Evolutionary conservation across 2,888 invertebrate species (phyloP).

Genomic region (Xanthia togata): DNA sequence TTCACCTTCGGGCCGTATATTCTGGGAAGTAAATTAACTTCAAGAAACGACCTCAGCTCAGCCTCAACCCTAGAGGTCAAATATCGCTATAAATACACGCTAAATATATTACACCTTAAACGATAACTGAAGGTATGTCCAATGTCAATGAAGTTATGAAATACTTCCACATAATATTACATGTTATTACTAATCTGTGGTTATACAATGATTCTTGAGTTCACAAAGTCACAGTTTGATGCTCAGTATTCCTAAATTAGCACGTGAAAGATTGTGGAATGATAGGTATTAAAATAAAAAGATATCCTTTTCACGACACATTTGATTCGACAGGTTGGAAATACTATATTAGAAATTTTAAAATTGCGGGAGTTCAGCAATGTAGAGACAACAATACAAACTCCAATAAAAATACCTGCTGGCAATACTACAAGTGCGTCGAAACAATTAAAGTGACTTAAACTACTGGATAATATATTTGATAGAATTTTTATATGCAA

Average conservation of each 20-base stretch:
- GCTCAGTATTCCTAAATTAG: background rate
- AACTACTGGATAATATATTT: no score
- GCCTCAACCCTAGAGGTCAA: constrained; percentile 52
- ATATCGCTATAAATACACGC: constrained; percentile 43
- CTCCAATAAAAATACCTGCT: background rate
- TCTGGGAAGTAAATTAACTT: constrained; percentile 57
- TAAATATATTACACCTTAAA: constrained; percentile 55
- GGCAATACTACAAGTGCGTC: background rate
- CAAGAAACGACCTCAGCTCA: constrained; percentile 31
- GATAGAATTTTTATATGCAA: no score
- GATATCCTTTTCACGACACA: background rate
- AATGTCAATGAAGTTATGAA: constrained; percentile 56
- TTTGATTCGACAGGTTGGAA: background rate
- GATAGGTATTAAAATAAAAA: background rate
- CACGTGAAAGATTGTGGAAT: background rate
- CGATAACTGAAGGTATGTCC: constrained; percentile 40
- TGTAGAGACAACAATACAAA: background rate
- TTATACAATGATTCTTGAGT: constrained; percentile 65
- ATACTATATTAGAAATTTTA: background rate
- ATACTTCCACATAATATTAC: constrained; percentile 51
- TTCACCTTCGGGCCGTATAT: constrained; percentile 48
- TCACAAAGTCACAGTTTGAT: constrained; percentile 39
- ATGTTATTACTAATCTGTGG: no score
- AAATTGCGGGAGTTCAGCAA: background rate
- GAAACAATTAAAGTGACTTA: background rate